These are phyloP conservation scores for Tribolium freemani DNA, from an alignment of 2,888 invertebrate genomes.

Conservation along the genomic window DNA sequence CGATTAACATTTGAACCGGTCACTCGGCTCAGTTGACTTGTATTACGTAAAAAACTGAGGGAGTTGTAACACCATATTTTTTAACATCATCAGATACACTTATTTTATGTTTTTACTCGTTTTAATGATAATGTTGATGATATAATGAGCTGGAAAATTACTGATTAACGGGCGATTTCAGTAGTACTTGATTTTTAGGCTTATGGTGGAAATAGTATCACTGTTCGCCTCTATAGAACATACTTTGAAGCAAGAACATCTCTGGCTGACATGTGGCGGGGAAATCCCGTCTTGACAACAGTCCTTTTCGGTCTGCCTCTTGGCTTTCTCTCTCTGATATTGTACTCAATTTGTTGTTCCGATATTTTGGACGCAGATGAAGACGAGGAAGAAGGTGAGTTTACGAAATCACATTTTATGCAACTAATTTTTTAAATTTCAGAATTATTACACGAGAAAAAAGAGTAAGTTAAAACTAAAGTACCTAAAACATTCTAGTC, in stretches of 20 bases:
- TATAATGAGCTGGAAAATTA: too few species aligned
- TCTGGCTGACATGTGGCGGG: constrained; percentile 89
- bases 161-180: too few species aligned
- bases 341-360: constrained; percentile 96
- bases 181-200: too few species aligned
- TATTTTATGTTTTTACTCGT: too few species aligned
- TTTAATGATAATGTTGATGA: too few species aligned
- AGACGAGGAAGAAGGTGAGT: constrained; percentile 75
- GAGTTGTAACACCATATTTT: too few species aligned
- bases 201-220: constrained; percentile 87
- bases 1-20: too few species aligned
- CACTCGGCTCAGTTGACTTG: too few species aligned
- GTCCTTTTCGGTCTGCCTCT: constrained; percentile 95
- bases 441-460: constrained; percentile 67
- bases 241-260: constrained; percentile 88
- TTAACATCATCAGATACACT: too few species aligned
- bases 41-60: too few species aligned
- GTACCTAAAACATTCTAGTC: constrained; percentile 13
- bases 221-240: constrained; percentile 82
- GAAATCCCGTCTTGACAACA: constrained; percentile 93
- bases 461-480: constrained; percentile 61
- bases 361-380: constrained; percentile 95
- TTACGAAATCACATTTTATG: not conserved
- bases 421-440: constrained; percentile 45
- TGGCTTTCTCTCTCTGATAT: constrained; percentile 92